Conservation (phyloP, 2,113 vertebrate species). For the Pseudorhombus dupliciocellatus region DNA sequence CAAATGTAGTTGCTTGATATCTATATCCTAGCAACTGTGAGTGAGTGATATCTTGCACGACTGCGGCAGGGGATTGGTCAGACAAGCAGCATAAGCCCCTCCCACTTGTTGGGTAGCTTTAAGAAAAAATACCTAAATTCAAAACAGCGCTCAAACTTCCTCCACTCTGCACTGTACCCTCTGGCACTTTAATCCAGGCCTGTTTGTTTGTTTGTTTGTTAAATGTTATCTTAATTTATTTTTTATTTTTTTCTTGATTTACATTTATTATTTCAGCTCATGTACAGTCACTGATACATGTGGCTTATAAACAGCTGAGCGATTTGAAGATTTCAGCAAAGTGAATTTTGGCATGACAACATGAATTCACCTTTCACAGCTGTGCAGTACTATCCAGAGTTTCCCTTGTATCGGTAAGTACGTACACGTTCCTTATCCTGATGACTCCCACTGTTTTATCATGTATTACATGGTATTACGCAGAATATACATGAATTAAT, state of each 20-base stretch:
- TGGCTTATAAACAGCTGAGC: constrained; percentile 74
- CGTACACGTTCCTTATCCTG: constrained; percentile 6
- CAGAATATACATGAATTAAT: background rate
- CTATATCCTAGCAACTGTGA: constrained; percentile 86
- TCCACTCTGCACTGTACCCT: constrained; percentile 90
- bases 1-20: constrained; percentile 87
- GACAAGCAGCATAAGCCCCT: constrained; percentile 78
- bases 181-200: constrained; percentile 86
- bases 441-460: background rate
- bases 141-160: constrained; percentile 88
- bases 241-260: constrained; percentile 46
- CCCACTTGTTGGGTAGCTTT: constrained; percentile 78
- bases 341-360: constrained; percentile 75
- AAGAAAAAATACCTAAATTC: constrained; percentile 83
- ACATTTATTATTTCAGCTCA: constrained; percentile 57
- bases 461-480: background rate
- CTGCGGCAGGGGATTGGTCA: constrained; percentile 88
- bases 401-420: constrained; percentile 95
- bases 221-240: constrained; percentile 30
- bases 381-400: constrained; percentile 90
- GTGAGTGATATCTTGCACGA: constrained; percentile 84
- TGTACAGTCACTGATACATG: constrained; percentile 64
- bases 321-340: constrained; percentile 69
- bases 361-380: constrained; percentile 92
- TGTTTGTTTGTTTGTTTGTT: too few relatives aligned